Base-by-base conservation (phyloP, 2,888 invertebrate species). In the Sicus ferrugineus region DNA sequence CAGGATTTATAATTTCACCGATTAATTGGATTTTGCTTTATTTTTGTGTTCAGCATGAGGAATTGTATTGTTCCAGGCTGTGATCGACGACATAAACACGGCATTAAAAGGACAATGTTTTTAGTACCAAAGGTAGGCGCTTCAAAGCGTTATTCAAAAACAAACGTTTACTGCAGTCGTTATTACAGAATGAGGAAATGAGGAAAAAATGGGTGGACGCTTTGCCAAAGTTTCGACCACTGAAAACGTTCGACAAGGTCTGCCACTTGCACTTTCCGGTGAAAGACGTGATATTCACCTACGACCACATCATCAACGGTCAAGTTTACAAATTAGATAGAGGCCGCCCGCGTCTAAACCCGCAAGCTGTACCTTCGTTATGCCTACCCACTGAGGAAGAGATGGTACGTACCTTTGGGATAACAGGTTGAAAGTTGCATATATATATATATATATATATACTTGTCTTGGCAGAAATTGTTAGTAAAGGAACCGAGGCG, bases 31-130 rank as follows among this genome's bases (percentile, higher is more conserved):
- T 16, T 42, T 16, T 16, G 14, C 34, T 14, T 9, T n/a, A 42
- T 42, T 42, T 16, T 42, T 14, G 14, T 42, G 34, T 3, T 46
- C 19, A 73, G 71, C 46, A 80, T 81, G 80, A 68, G 78, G 16
- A 79, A 77, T 63, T 81, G 80, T 71, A 78, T 77, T 67, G 74
- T 81, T 1, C 79, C 79, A 0, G 76, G 78, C 59, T 80, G 81
- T 65, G 79, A 79, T 65, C 69, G 61, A 46, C 69, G 75, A 11
- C 75, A 77, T 50, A 75, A 73, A 48, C 67, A 72, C 50, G 6
- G 30, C 69, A 7, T 68, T 9, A 72, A 70, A 75, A 77, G 68
- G 69, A 77, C 75, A 67, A 78, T 79, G 79, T 81, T 81, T 69
- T 66, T 71, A 9, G 76, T 76, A 19, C 81, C 81, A 19, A 79